These are phyloP conservation scores for Cairina moschata DNA, from an alignment of 2,113 vertebrate species.

Conservation along the genomic window DNA sequence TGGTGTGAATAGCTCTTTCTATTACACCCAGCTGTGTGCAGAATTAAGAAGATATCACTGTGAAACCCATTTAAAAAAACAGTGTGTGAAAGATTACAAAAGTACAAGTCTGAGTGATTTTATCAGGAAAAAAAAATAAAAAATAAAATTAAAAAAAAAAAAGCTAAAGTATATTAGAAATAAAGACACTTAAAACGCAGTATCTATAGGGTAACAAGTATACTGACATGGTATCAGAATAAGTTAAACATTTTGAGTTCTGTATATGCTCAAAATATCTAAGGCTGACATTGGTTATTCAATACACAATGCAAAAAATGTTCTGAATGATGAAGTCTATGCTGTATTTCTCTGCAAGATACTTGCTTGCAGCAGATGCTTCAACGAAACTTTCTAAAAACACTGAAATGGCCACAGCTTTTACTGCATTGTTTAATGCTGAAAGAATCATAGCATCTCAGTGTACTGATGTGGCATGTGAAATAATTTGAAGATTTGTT, in stretches of 20 bases:
- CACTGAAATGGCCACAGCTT: not conserved
- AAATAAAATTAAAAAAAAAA: not conserved
- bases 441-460: not conserved
- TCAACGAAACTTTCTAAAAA: not conserved
- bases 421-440: not conserved
- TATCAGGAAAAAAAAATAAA: not conserved
- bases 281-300: not conserved
- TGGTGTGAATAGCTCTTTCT: not conserved
- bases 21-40: not conserved
- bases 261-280: not conserved
- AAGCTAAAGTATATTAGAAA: not conserved
- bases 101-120: not conserved
- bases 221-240: not conserved
- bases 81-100: not conserved
- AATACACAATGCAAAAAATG: not conserved
- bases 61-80: not conserved
- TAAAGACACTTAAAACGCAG: not conserved
- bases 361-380: not conserved
- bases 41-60: not conserved
- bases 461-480: accelerated
- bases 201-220: not conserved
- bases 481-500: not conserved
- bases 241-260: not conserved
- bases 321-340: not conserved
- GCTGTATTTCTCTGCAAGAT: not conserved